Percentiles rank a stretch among this genome's conserved stretches.
These are phyloP conservation scores for Caenorhabditis becei DNA, from an alignment of 2,888 invertebrate genomes.

Conservation along the genomic window DNA sequence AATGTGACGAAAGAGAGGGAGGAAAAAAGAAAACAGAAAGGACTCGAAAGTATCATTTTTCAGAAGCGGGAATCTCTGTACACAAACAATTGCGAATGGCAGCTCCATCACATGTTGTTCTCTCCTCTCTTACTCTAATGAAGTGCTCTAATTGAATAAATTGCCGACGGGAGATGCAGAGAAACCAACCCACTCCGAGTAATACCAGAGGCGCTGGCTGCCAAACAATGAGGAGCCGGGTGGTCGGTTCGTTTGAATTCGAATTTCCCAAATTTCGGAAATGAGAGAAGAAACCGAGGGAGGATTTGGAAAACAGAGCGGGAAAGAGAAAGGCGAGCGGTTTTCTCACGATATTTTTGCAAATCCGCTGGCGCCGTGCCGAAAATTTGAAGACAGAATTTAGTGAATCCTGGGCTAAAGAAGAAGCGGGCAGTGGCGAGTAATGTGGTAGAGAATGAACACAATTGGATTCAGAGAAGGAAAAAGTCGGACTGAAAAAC, in stretches of 20 bases:
- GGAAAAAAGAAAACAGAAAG: conserved; percentile 9
- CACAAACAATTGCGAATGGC: conserved; percentile 34
- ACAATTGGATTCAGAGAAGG: conserved; percentile 1
- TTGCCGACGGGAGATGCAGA: conserved; percentile 13
- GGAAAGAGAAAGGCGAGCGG: conserved; percentile 11
- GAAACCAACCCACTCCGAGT: conserved; percentile 7
- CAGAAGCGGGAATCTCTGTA: conserved; percentile 49
- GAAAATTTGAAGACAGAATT: conserved; percentile 36
- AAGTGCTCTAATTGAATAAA: conserved; percentile 40
- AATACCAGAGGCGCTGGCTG: conserved; percentile 15
- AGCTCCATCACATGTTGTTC: conserved; percentile 17
- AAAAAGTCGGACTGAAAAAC: not conserved
- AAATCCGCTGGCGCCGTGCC: not conserved
- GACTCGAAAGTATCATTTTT: conserved; percentile 55
- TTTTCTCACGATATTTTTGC: conserved; percentile 45
- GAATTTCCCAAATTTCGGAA: conserved; percentile 17
- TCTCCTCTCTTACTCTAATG: conserved; percentile 20
- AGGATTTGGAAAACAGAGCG: conserved; percentile 5
- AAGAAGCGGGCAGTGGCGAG: conserved; percentile 2
- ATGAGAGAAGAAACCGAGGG: not conserved
- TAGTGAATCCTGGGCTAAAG: conserved; percentile 15
- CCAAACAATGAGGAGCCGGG: conserved; percentile 9
- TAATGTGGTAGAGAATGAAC: not conserved
- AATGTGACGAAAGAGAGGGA: not conserved
- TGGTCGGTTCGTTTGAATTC: not conserved